These are phyloP conservation scores for Dasyornis broadbenti DNA, from an alignment of 2,113 vertebrate genomes.

Conservation along the genomic window DNA sequence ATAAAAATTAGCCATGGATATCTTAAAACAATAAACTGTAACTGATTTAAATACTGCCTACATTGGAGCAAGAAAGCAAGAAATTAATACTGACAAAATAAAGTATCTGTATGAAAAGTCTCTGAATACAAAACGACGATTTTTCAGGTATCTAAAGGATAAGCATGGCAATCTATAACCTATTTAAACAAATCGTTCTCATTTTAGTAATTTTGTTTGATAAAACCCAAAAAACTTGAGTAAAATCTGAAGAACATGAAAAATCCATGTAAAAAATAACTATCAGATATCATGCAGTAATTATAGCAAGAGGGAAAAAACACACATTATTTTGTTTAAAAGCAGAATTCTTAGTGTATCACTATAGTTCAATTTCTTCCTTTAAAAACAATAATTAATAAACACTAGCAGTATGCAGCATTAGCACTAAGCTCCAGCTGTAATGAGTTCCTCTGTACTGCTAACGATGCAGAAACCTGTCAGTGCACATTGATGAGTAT, in stretches of 20 bases:
- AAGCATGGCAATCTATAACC: neutral
- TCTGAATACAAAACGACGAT: neutral
- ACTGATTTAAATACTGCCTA: neutral
- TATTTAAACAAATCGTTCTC: neutral
- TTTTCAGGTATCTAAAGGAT: neutral
- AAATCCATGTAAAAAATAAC: neutral
- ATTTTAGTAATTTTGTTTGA: neutral
- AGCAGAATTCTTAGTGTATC: neutral
- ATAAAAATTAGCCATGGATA: neutral
- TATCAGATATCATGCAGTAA: neutral
- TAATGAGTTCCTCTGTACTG: neutral
- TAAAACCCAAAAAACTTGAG: neutral
- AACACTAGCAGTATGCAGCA: neutral
- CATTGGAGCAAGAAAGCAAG: neutral
- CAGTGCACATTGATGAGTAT: neutral
- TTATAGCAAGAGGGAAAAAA: neutral
- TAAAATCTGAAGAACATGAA: neutral
- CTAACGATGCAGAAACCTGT: neutral
- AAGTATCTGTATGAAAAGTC: neutral
- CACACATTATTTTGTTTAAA: neutral
- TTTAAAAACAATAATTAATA: neutral
- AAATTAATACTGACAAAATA: neutral
- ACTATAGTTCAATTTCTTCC: neutral
- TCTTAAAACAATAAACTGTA: neutral
- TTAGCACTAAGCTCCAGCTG: neutral